A percentile compares a stretch with the other conserved stretches of the same genome.
Evolutionary conservation across 1,140 invertebrate species (phyloP).

Genomic region (Triops longicaudatus): DNA sequence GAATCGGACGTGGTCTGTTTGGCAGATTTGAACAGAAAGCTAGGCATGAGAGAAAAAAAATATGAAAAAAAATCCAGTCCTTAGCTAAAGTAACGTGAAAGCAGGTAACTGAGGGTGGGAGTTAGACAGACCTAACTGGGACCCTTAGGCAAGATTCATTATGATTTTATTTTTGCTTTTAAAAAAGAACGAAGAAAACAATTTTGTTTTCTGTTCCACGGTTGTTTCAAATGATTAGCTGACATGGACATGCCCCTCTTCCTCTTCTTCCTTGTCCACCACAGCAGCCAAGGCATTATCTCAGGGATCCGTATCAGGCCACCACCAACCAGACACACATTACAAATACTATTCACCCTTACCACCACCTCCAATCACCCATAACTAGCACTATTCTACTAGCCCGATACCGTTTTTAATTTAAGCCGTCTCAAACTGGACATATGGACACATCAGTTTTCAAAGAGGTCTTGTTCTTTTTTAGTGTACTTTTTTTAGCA

Average conservation of each 20-base stretch:
- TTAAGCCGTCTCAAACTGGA: no score
- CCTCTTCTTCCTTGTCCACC: constrained; percentile 3
- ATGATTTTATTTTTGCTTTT: no score
- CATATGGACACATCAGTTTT: no score
- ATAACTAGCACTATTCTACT: background rate
- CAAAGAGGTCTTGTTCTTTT: no score
- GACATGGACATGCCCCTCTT: constrained; percentile 9
- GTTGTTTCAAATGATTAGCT: background rate
- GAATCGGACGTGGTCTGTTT: no score
- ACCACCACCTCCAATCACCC: background rate
- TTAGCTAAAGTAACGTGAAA: background rate
- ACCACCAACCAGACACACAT: constrained; percentile 5
- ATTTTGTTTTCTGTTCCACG: background rate
- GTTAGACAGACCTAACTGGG: constrained; percentile 11
- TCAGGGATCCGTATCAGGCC: constrained; percentile 13
- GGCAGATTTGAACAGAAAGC: no score
- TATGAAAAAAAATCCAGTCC: background rate
- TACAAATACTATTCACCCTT: background rate
- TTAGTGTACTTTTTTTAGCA: no score
- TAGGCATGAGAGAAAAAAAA: no score
- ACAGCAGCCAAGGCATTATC: constrained; percentile 14
- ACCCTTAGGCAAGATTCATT: background rate
- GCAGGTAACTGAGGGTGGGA: constrained; percentile 1
- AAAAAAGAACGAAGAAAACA: no score
- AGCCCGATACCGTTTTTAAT: background rate